Conservation (phyloP, 2,797 vertebrate species). For the Anomalospiza imberbis region DNA sequence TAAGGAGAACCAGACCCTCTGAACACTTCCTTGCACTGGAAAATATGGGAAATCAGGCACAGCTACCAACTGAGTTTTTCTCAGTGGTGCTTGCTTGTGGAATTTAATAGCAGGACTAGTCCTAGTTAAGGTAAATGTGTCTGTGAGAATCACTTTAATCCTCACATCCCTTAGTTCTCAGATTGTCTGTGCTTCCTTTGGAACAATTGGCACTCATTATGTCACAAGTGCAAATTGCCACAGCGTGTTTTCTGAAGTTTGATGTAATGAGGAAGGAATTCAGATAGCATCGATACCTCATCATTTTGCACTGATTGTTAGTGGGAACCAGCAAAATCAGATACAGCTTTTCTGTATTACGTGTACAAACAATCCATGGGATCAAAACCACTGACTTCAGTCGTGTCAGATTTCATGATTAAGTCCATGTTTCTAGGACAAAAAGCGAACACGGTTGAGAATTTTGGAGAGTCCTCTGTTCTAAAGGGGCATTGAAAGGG, state of each 20-base stretch:
- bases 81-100: neutral
- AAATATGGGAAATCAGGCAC: neutral
- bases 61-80: neutral
- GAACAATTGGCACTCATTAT: neutral
- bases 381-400: neutral
- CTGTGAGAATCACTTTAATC: neutral
- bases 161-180: neutral
- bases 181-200: constrained; percentile 15
- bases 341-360: neutral
- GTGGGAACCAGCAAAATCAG: neutral
- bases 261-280: constrained; percentile 29
- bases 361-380: neutral
- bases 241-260: neutral
- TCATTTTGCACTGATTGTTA: neutral
- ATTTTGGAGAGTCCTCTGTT: neutral
- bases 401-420: neutral
- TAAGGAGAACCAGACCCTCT: neutral
- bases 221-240: neutral
- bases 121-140: neutral
- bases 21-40: neutral
- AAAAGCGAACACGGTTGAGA: accelerated
- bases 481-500: neutral
- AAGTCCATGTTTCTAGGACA: constrained; percentile 4
- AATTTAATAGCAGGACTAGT: neutral
- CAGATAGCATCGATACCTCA: neutral